Percentiles rank a stretch among this genome's conserved stretches.
phyloP scores from a whole-genome alignment of 2,888 invertebrate species.

The Nomada fucata region DNA sequence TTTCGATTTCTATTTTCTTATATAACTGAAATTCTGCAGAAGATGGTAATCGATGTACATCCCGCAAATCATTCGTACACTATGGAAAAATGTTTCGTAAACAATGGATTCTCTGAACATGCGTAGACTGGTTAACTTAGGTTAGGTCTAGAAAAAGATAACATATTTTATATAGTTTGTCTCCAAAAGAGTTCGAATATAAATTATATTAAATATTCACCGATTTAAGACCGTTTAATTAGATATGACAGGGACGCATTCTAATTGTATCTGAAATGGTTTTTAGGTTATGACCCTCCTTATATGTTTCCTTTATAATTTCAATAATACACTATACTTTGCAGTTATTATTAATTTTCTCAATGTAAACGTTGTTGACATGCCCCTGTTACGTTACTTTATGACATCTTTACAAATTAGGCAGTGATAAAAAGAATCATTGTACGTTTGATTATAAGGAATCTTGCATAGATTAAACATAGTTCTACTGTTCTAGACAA shows the following conservation, averaged over 20 bases:
- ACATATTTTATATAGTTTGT: slow-evolving; percentile 1
- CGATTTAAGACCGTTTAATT: background rate
- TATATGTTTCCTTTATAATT: background rate
- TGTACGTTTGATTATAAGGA: too few species aligned
- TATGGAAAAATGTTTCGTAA: background rate
- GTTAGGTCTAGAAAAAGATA: background rate
- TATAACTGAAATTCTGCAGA: background rate
- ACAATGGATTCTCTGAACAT: background rate
- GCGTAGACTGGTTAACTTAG: background rate
- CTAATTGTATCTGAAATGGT: background rate
- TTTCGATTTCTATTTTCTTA: background rate
- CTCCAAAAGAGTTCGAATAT: background rate
- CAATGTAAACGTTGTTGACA: background rate
- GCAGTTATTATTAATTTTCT: background rate
- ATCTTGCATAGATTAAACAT: too few species aligned
- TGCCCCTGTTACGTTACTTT: slow-evolving; percentile 11
- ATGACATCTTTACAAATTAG: background rate
- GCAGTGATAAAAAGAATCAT: too few species aligned
- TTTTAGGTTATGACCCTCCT: background rate
- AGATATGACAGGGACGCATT: background rate
- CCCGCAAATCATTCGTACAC: background rate
- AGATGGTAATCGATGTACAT: background rate
- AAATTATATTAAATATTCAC: background rate
- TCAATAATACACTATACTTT: background rate
- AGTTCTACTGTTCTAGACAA: too few species aligned